These are phyloP conservation scores for Cichladusa arquata DNA, from an alignment of 2,113 vertebrate genomes.

Conservation along the genomic window DNA sequence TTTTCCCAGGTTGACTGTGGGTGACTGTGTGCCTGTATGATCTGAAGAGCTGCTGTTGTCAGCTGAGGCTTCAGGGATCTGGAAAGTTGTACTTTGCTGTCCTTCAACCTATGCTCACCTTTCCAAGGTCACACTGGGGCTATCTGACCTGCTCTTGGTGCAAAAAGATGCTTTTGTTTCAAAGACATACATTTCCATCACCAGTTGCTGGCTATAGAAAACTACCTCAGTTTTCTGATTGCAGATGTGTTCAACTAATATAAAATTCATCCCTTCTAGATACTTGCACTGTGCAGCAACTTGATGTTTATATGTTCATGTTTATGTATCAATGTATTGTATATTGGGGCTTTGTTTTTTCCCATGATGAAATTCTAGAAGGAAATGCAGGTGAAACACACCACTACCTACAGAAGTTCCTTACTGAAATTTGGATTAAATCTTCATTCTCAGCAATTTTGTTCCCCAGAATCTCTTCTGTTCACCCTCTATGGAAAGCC, in stretches of 20 bases:
- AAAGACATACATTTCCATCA: not conserved
- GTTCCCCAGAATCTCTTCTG: not conserved
- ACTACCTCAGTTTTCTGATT: not conserved
- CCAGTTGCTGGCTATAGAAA: not conserved
- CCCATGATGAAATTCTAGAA: not conserved
- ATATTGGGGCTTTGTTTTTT: not conserved
- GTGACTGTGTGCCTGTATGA: not conserved
- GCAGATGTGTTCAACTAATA: not conserved
- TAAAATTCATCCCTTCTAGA: not conserved
- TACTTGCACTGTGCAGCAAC: not conserved
- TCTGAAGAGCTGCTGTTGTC: not conserved
- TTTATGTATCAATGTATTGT: not conserved
- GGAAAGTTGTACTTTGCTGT: not conserved
- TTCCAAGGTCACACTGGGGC: not conserved
- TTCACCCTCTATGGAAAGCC: not conserved
- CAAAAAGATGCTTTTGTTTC: not conserved
- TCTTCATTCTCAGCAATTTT: not conserved
- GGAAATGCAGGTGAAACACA: not conserved
- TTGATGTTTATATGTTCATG: not conserved
- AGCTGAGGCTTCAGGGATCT: not conserved
- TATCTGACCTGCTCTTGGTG: not conserved
- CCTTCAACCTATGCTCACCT: not conserved
- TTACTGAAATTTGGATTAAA: not conserved
- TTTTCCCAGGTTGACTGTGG: not conserved
- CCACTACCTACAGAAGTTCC: not conserved